These are phyloP conservation scores for Ganaspis sp. DNA, from an alignment of 1,140 invertebrate species.

Conservation along the genomic window DNA sequence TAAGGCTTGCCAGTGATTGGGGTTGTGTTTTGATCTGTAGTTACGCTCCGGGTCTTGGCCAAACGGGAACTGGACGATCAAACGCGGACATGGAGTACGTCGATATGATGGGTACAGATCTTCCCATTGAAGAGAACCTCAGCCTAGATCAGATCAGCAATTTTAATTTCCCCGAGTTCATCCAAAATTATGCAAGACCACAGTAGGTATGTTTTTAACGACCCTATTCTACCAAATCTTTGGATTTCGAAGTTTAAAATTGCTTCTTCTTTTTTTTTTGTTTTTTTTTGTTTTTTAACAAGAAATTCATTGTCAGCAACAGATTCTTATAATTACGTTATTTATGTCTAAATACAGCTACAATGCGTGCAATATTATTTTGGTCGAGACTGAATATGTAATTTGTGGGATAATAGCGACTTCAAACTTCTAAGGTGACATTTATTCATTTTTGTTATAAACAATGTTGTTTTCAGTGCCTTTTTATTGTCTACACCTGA, in stretches of 20 bases:
- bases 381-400: constrained; percentile 5
- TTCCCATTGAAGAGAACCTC: constrained; percentile 72
- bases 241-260: not conserved
- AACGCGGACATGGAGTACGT: constrained; percentile 73
- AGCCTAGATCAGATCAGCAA: constrained; percentile 69
- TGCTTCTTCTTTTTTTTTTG: not conserved
- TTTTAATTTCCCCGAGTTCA: constrained; percentile 71
- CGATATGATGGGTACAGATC: constrained; percentile 69
- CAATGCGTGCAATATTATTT: constrained; percentile 26
- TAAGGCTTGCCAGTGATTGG: constrained; percentile 75
- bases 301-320: not conserved
- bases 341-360: constrained; percentile 17
- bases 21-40: constrained; percentile 76
- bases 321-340: not conserved
- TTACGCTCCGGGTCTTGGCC: constrained; percentile 74
- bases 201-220: constrained; percentile 64
- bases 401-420: constrained; percentile 10
- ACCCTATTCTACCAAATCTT: too few relatives aligned
- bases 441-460: not conserved
- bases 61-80: constrained; percentile 66
- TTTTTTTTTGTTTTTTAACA: not conserved
- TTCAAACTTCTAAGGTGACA: not conserved
- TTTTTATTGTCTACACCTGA: constrained; percentile 1
- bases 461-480: not conserved
- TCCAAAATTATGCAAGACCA: constrained; percentile 69